phyloP scores from a whole-genome alignment of 2,113 vertebrate genomes.

The Poeciliopsis retropinna region DNA sequence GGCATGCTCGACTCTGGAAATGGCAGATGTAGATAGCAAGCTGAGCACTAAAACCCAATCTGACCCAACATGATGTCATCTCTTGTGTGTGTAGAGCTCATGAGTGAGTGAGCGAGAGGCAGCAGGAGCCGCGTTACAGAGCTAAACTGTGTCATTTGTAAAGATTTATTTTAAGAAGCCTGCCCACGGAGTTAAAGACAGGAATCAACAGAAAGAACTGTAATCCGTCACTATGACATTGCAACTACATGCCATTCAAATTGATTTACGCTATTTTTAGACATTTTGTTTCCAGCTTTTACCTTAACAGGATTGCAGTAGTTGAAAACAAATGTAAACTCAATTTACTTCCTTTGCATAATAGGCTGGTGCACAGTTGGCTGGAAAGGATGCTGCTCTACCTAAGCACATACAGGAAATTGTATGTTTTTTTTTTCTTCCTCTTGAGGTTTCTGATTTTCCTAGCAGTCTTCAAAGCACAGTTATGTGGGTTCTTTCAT shows the following conservation, averaged over 20 bases:
- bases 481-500: slow-evolving; percentile 20
- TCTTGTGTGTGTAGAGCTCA: slow-evolving; percentile 57
- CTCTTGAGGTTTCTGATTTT: slow-evolving; percentile 1
- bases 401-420: slow-evolving; percentile 1
- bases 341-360: slow-evolving; percentile 8
- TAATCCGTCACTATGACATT: slow-evolving; percentile 13
- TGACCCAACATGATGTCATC: slow-evolving; percentile 79
- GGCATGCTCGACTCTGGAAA: slow-evolving; percentile 56
- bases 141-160: slow-evolving; percentile 41
- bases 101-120: slow-evolving; percentile 53
- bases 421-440: not conserved
- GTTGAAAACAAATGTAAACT: not conserved
- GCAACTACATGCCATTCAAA: slow-evolving; percentile 17
- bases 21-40: slow-evolving; percentile 59
- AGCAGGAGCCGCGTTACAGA: slow-evolving; percentile 35
- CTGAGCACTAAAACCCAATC: slow-evolving; percentile 65
- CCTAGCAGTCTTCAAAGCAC: not conserved
- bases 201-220: slow-evolving; percentile 3
- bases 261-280: not conserved
- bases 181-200: slow-evolving; percentile 4
- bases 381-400: not conserved
- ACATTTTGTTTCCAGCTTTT: not conserved
- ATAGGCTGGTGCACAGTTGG: not conserved
- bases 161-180: slow-evolving; percentile 28
- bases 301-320: not conserved